phyloP scores from a whole-genome alignment of 2,888 invertebrate species.

The Cephus nigrinus region DNA sequence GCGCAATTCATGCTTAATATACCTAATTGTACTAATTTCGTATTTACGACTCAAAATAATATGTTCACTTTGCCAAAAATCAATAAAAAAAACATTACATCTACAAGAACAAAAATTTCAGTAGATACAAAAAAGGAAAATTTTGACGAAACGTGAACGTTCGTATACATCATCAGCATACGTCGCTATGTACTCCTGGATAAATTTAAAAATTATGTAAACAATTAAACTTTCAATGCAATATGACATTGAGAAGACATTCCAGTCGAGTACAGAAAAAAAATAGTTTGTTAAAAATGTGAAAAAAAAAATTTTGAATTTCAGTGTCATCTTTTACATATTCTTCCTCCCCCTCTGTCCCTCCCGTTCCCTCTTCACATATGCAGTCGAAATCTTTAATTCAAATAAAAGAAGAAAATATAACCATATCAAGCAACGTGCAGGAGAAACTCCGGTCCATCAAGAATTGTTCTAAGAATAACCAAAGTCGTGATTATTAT shows the following conservation, averaged over 20 bases:
- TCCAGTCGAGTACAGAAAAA: not conserved
- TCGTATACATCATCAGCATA: not conserved
- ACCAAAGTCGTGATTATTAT: not conserved
- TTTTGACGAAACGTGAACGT: not conserved
- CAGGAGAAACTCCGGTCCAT: not conserved
- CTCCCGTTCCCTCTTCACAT: not conserved
- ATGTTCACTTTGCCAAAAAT: not conserved
- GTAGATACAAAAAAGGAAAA: not conserved
- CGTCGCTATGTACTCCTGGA: not conserved
- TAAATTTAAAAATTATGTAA: not conserved
- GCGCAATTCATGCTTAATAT: not conserved
- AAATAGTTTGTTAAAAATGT: not conserved
- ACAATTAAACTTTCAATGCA: not conserved
- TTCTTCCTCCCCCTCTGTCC: not conserved
- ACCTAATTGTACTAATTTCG: conserved; percentile 2
- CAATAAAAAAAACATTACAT: not conserved
- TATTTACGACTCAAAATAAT: not conserved
- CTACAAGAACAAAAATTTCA: not conserved
- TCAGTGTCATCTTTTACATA: not conserved
- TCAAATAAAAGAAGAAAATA: not conserved
- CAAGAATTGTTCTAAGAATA: not conserved
- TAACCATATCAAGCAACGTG: conserved; percentile 5
- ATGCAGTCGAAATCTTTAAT: not conserved
- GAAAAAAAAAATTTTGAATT: no score
- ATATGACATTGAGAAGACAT: not conserved